Base-by-base conservation (phyloP, 2,113 vertebrate species). In the Lepus timidus region DNA sequence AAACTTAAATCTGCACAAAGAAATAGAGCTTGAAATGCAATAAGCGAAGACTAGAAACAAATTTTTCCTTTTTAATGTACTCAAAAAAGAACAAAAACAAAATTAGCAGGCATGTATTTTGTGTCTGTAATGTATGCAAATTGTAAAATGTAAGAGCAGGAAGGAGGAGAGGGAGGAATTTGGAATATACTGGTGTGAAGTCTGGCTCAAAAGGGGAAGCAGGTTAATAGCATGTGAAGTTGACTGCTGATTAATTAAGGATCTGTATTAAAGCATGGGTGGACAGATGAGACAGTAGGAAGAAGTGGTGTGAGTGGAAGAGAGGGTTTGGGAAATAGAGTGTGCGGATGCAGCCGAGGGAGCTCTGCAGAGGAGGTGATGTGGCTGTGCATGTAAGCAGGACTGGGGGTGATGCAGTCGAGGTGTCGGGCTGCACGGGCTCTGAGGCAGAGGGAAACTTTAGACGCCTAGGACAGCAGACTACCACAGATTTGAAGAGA, bases 41-140 rank as follows among this genome's bases (percentile, higher is more conserved):
- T 78, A 33, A 49, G 23, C 6, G 11, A 55, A 49, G 31, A 55
- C 23, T 22, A 82, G 74, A 92, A 84, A 62, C 31, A 58, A 36
- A n/a, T 36, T 68, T 95, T 49, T 85, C 22, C 68, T 23, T 75
- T 90, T 78, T 76, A 92, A 49, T 87, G 14, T 84, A 81, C 11
- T 68, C 51, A 76, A 36, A 87, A 87, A 74, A 85, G 44, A 81
- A 96, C 39, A 82, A 73, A 90, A 70, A 25, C 33, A 85, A 90
- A 79, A 74, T 33, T 55, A 61, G 25, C 90, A 33, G 29, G 10
- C 52, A 31, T 76, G 3, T 83, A 31, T 74, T 68, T 90, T 76
- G 11, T 88, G 67, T 74, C 25, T 73, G 27, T 19, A 39, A 4
- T 36, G 71, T 85, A 31, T 85, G 7, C 87, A 61, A 81, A 81